Evolutionary conservation across 2,888 invertebrate species (phyloP).

Genomic region (Amphipyra tragopoginis): DNA sequence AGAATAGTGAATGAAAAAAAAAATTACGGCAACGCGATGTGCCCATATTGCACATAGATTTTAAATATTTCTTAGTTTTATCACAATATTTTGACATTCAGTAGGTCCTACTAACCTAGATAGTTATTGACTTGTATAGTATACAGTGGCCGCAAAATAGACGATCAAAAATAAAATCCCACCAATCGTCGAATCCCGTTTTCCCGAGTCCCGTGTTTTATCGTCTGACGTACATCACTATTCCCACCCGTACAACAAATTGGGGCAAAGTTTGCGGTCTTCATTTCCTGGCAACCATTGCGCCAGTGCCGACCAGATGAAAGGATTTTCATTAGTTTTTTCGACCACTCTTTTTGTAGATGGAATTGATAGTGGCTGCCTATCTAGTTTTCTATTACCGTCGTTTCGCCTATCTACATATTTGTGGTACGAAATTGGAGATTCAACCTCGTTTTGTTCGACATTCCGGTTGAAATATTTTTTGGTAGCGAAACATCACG

Average conservation of each 20-base stretch:
- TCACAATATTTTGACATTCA: too few species aligned
- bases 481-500: not conserved
- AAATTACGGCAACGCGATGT: too few species aligned
- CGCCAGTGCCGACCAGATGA: conserved; percentile 56
- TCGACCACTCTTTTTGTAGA: conserved; percentile 51
- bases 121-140: not conserved
- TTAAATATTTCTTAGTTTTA: too few species aligned
- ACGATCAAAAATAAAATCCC: not conserved
- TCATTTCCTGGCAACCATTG: conserved; percentile 75
- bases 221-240: conserved; percentile 42
- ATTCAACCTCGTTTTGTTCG: conserved; percentile 20
- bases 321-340: conserved; percentile 64
- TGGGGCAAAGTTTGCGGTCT: conserved; percentile 77
- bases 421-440: conserved; percentile 48
- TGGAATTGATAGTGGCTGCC: conserved; percentile 51
- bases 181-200: conserved; percentile 6
- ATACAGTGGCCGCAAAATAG: not conserved
- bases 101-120: too few species aligned
- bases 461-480: conserved; percentile 6
- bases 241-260: conserved; percentile 58
- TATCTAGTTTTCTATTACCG: conserved; percentile 39
- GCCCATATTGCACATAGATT: too few species aligned
- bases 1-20: too few species aligned
- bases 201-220: conserved; percentile 18
- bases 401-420: conserved; percentile 40